Base-by-base conservation (phyloP, 2,797 vertebrate species). In the Buceros bicornis region DNA sequence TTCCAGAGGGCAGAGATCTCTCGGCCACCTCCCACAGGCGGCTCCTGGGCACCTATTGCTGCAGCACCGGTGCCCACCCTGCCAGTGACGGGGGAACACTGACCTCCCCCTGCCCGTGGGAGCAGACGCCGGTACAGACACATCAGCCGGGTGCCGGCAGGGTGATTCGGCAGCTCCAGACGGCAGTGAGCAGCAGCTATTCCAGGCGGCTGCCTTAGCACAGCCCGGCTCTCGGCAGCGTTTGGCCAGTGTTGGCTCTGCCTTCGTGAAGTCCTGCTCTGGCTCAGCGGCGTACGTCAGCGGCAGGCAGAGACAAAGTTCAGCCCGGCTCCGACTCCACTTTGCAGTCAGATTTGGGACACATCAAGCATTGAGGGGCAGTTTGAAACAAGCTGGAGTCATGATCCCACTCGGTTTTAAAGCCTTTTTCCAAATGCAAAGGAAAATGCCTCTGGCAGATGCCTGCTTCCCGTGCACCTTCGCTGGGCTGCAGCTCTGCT, bases 81-180 rank as follows among this genome's bases (percentile, higher is more conserved):
- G 16, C 42, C n/a, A 8, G 12, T 0, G 4, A 8, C 3, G 1
- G 1, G 25, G 33, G 13, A 9, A 11, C 5, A 3, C 11, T 2
- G 13, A 11, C 35, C 47, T 26, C 2, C 26, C 2, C 18, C 25
- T 42, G n/a, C 64, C 48, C 9, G 25, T n/a, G 22, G 76, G 7
- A n/a, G 28, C 1, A 0, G 29, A 6, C 13, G 1, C 0, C 26
- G 51, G 22, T 3, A 18, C 0, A 3, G 31, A 5, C 6, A 7
- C 56, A 11, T 16, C 25, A 2, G 1, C 3, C 0, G 2, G 8
- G 58, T 24, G 1, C 1, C 1, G 18, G 33, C 37, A 24, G 1
- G 0, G 8, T 4, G 11, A 16, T 10, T 12, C 53, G 17, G 58
- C 62, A 24, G 4, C 0, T 13, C n/a, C 65, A 12, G 54, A 1